phyloP scores from a whole-genome alignment of 2,888 invertebrate genomes.

The Erannis defoliaria region DNA sequence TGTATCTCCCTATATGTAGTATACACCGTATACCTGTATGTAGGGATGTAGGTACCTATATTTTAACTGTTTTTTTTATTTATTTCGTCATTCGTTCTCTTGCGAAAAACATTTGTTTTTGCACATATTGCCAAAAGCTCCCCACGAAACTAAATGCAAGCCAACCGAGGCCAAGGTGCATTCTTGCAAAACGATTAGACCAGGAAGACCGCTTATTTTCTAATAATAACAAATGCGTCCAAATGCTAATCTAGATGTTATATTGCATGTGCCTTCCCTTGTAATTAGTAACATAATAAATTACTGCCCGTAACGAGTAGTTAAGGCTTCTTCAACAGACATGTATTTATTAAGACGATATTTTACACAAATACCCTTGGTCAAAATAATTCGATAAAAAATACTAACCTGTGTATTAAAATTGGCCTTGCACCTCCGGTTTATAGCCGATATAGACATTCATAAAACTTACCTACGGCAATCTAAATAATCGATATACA shows the following conservation, averaged over 20 bases:
- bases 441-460: constrained; percentile 36
- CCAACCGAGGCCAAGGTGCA: no score
- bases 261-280: background rate
- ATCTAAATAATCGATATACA: constrained; percentile 37
- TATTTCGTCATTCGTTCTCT: no score
- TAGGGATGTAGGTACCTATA: no score
- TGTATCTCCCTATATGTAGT: no score
- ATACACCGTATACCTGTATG: no score
- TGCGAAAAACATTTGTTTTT: no score
- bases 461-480: constrained; percentile 36
- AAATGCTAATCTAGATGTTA: constrained; percentile 18
- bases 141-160: background rate
- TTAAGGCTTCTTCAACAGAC: constrained; percentile 31
- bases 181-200: background rate
- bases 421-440: constrained; percentile 37
- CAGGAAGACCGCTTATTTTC: background rate
- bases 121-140: no score
- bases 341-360: constrained; percentile 30
- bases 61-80: no score
- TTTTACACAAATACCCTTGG: constrained; percentile 27
- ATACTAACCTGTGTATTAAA: constrained; percentile 29
- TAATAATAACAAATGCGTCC: background rate
- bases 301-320: constrained; percentile 20
- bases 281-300: constrained; percentile 21
- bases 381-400: constrained; percentile 24